Percentiles rank a stretch among this genome's conserved stretches.
Evolutionary conservation across 2,888 invertebrate genomes (phyloP).

Genomic region (Drosophila ustulata): DNA sequence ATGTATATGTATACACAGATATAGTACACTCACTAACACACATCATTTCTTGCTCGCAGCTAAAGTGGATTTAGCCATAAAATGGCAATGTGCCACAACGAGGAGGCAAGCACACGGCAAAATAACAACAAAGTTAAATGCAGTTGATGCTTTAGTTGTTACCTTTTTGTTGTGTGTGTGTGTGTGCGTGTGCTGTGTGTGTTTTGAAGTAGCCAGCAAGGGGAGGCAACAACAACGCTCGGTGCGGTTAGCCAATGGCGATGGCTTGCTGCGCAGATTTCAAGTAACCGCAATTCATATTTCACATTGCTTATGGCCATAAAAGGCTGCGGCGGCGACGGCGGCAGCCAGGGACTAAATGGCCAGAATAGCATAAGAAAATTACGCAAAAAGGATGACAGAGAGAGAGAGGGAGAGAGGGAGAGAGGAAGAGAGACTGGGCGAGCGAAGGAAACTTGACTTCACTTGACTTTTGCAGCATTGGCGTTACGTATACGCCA

Average conservation of each 20-base stretch:
- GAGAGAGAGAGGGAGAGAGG: too few species aligned
- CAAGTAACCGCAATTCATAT: conserved; percentile 78
- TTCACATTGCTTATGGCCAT: conserved; percentile 72
- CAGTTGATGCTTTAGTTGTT: conserved; percentile 72
- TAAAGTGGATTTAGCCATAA: conserved; percentile 79
- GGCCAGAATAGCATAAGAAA: conserved; percentile 64
- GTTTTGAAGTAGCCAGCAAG: conserved; percentile 44
- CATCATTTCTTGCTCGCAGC: conserved; percentile 48
- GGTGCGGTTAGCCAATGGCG: conserved; percentile 31
- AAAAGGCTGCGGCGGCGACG: conserved; percentile 39
- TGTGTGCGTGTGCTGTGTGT: conserved; percentile 17
- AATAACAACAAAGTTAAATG: conserved; percentile 75
- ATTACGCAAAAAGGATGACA: conserved; percentile 58
- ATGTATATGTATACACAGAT: conserved; percentile 7
- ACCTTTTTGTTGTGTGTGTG: conserved; percentile 40
- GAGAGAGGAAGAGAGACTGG: not conserved
- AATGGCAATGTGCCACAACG: conserved; percentile 66
- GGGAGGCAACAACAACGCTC: conserved; percentile 20
- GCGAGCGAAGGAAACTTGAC: conserved; percentile 41
- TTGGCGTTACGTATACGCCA: conserved; percentile 50
- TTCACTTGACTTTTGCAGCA: conserved; percentile 68
- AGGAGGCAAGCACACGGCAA: conserved; percentile 46
- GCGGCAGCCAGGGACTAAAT: conserved; percentile 44
- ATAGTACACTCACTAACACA: conserved; percentile 25
- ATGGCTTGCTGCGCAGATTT: conserved; percentile 54